Evolutionary conservation across 2,888 invertebrate genomes (phyloP), one percentile per base, ranked within the genome.

Genomic region (Caenorhabditis zanzibari): DNA sequence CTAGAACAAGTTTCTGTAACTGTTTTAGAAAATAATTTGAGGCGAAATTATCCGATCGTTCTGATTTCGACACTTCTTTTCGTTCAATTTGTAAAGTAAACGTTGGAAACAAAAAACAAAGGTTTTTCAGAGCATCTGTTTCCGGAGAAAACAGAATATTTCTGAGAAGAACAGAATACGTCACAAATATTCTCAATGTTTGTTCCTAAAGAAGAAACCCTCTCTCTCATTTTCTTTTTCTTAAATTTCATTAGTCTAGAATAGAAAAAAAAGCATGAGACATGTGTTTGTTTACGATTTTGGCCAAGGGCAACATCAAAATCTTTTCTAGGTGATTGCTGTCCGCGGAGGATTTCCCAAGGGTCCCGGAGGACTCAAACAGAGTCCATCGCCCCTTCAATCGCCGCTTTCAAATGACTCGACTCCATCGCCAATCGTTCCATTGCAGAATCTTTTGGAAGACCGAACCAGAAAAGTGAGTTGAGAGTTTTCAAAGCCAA

Each of bases 351-450:
- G 87, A 56, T 81, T 86, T 41, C 85, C 89, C 41, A 82, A 84
- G 44, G 89, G 89, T 16, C 90, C 89, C 9, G 89, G 88, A 28
- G 90, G 90, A 12, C 85, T 90, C 38, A 89, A 89, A 75, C 90
- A 91, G 63, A 79, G 82, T 16, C 86, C 89, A 35, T 88, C 88
- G 59, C 91, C 91, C n/a, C 84, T 91, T 19, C 89, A 90, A 80
- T 87, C 86, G 56, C 88, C 88, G 3, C 84, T 88, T 26, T 88
- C 88, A 32, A 89, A 87, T 68, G 88, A 88, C 59, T 86, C 82
- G 32, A 86, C 84, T 64, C 88, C 88, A n/a, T 83, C 83, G 26
- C 88, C 87, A 19, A 58, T 84, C 19, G 83, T 85, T 32, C 85
- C 87, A 28, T 75, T 87, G 63, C 84, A 86, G 19, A 80, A 82